Base-by-base conservation (phyloP, 2,797 vertebrate genomes). In the Phylloscopus collybita region DNA sequence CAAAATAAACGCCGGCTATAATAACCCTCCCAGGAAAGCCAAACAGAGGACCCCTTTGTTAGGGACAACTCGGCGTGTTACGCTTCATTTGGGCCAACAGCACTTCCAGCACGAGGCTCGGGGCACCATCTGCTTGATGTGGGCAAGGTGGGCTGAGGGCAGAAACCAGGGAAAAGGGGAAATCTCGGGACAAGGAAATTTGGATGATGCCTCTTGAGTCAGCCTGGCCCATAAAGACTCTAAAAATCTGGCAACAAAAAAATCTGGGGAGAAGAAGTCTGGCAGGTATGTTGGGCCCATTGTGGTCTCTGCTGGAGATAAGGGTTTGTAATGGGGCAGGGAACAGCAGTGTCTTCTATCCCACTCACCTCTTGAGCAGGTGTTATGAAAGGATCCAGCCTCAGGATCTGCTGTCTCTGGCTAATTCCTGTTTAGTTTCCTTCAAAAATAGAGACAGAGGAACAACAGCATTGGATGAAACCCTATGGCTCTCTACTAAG, bases 11-110 rank as follows among this genome's bases (percentile, higher is more conserved):
- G 40, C 84, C 0, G 11, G 91, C 92, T 97, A 93, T 94, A 97
- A 96, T 96, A 88, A 97, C 82, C 85, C 93, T 96, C 85, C 14
- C 18, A 44, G 95, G 92, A 93, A 51, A 90, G 91, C 50, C 87
- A 93, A 88, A 96, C 95, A 97, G 95, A 97, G 83, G 90, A 96
- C 11, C 69, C 93, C 92, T 93, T 97, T 96, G 95, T 97, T 96
- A 88, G 89, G 89, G 72, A 86, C 76, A 88, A 30, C 80, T 69
- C 87, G 0, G 92, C 91, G 30, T 3, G 56, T 96, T 88, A 94
- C 82, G 93, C 96, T 96, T 97, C 95, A 92, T 72, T 97, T 65
- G 95, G 92, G 91, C 89, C 95, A 96, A 94, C 91, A 96, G 95
- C 95, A 93, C 89, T 95, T 94, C 80, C 87, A 91, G 85, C 94